Evolutionary conservation across 2,888 invertebrate genomes (phyloP), one percentile per base, ranked within the genome.

Genomic region (Tanypteryx hageni): DNA sequence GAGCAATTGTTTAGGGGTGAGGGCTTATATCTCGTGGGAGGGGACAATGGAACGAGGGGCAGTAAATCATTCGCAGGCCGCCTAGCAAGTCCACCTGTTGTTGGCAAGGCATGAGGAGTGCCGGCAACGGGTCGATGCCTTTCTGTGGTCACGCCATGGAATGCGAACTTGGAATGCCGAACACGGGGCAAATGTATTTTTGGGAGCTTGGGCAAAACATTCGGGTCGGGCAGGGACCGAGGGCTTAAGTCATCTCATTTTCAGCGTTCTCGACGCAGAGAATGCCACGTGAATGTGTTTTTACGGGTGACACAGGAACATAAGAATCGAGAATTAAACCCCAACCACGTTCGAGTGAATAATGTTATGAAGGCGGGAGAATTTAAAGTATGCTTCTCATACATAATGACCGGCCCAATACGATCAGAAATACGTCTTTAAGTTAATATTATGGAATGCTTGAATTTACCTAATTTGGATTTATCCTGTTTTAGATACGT

Each of bases 1-100:
- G 22, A 10, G 27, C 10, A 22, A 9, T n/a, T 76, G 76, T 76
- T 76, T 76, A 22, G 76, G 76, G 76, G 27, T 10, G 68, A 9
- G 68, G 44, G 44, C 5, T 3, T 44, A 44, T 44, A 44, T 44
- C 44, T 44, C 0, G 5, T 64, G 76, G 10, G 22, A 22, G 22
- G 22, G 22, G 4, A 76, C 22, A 27, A 27, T 22, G 11, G 76
- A 76, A 76, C 76, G 76, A 76, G 76, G n/a, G 76, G 76, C 76
- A 76, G 76, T 76, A 76, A 76, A 76, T 76, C 76, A 76, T 76
- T 76, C 27, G 76, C 27, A 76, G 61, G 13, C 61, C 61, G 44
- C 44, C 44, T 44, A 44, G 44, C 18, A 61, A 76, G 76, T 76
- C 76, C 76, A 76, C 76, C 76, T 76, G 76, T 76, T 76, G 76